phyloP scores from a whole-genome alignment of 2,797 vertebrate species.

The Pygocentrus nattereri region DNA sequence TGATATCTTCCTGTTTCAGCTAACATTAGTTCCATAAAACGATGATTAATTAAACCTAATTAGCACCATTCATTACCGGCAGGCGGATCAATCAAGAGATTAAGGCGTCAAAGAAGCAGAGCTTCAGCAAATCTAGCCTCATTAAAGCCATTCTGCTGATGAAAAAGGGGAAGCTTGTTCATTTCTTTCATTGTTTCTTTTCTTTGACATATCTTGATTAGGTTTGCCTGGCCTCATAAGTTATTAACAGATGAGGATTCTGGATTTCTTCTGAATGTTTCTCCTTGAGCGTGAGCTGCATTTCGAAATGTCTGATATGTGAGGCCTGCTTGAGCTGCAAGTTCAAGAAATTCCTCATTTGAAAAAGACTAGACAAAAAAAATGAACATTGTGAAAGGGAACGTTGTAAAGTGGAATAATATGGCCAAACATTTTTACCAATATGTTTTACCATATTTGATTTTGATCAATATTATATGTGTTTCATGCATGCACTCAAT shows the following conservation, averaged over 20 bases:
- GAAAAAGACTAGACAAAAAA: no score
- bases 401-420: no score
- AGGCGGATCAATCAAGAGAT: slow-evolving; percentile 19
- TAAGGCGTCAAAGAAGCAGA: slow-evolving; percentile 12
- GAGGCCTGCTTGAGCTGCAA: no score
- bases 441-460: no score
- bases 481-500: no score
- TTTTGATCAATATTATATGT: no score
- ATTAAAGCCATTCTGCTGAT: slow-evolving; percentile 6
- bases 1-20: slow-evolving; percentile 8
- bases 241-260: background rate
- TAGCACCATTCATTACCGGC: slow-evolving; percentile 11
- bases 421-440: no score
- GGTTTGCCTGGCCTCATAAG: background rate
- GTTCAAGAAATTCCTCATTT: no score
- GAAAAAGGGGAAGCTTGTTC: background rate
- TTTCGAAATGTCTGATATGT: background rate
- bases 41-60: slow-evolving; percentile 11
- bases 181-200: background rate
- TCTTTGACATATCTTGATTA: background rate
- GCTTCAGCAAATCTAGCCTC: background rate
- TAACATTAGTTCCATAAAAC: background rate
- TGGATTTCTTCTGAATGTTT: background rate
- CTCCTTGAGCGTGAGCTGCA: background rate
- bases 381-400: no score